Evolutionary conservation across 2,113 vertebrate species (phyloP).

Genomic region (Ramphastos sulfuratus): DNA sequence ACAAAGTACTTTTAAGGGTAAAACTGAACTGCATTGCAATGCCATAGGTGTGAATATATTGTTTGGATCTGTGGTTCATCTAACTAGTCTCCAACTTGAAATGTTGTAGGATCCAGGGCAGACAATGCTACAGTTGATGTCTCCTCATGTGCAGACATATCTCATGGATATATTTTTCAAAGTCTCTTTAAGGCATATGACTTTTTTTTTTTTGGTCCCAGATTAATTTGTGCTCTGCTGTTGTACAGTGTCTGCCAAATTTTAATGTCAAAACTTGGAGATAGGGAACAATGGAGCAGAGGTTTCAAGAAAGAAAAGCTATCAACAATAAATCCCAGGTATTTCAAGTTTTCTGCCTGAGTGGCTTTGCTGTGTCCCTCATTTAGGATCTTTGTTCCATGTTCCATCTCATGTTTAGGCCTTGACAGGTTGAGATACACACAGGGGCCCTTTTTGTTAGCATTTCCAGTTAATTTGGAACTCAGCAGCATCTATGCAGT

Average conservation of each 20-base stretch:
- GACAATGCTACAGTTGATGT: not conserved
- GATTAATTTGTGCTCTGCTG: not conserved
- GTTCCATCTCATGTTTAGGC: not conserved
- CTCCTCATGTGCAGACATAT: not conserved
- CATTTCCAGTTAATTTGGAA: conserved; percentile 36
- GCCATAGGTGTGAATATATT: not conserved
- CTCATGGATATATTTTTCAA: not conserved
- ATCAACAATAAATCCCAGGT: not conserved
- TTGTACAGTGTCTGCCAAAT: not conserved
- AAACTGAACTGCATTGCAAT: not conserved
- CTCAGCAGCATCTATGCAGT: not conserved
- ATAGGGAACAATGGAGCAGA: not conserved
- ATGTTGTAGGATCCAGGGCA: not conserved
- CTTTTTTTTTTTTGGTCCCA: not conserved
- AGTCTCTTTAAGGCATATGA: not conserved
- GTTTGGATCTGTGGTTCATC: not conserved
- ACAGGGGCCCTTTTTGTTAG: not conserved
- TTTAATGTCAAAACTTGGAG: not conserved
- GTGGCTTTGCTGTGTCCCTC: not conserved
- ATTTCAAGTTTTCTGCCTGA: conserved; percentile 1
- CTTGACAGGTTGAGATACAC: not conserved
- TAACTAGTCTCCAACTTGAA: not conserved
- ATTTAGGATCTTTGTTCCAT: conserved; percentile 1
- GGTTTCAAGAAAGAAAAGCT: not conserved
- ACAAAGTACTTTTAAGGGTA: not conserved